These are phyloP conservation scores for Xenopus laevis DNA, from an alignment of 2,113 vertebrate species.

Conservation along the genomic window DNA sequence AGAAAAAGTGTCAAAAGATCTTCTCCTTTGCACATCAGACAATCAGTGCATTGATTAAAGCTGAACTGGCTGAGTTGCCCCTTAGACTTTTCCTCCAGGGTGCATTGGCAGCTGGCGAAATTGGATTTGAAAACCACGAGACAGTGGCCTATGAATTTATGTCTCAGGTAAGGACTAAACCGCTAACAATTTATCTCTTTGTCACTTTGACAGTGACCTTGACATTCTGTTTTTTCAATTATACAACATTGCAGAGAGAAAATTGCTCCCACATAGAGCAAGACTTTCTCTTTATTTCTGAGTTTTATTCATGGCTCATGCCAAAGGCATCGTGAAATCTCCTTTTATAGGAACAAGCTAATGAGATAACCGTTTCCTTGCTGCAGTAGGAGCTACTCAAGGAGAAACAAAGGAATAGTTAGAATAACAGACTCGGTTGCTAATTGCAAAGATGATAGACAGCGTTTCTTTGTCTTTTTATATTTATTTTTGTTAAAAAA, in stretches of 20 bases:
- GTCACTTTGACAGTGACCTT: background rate
- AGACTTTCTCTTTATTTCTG: slow-evolving; percentile 7
- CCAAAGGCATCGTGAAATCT: background rate
- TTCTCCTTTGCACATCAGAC: slow-evolving; percentile 98
- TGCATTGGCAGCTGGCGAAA: slow-evolving; percentile 91
- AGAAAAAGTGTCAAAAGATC: slow-evolving; percentile 99
- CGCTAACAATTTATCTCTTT: background rate
- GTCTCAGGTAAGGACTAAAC: slow-evolving; percentile 79
- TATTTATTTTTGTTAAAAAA: no score
- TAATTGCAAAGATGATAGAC: no score
- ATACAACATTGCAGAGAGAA: background rate
- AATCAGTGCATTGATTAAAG: slow-evolving; percentile 95
- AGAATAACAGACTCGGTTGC: background rate
- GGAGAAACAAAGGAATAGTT: background rate
- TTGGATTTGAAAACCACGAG: slow-evolving; percentile 97
- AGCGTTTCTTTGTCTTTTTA: no score
- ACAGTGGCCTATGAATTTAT: slow-evolving; percentile 98
- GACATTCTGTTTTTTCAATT: slow-evolving; percentile 10
- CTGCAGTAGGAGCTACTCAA: background rate
- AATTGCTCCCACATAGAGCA: background rate
- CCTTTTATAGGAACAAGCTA: background rate
- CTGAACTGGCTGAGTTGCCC: slow-evolving; percentile 90
- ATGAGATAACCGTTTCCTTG: background rate
- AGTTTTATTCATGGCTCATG: background rate
- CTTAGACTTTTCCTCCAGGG: slow-evolving; percentile 95